Base-by-base conservation (phyloP, 2,113 vertebrate genomes). In the Balaenoptera acutorostrata region DNA sequence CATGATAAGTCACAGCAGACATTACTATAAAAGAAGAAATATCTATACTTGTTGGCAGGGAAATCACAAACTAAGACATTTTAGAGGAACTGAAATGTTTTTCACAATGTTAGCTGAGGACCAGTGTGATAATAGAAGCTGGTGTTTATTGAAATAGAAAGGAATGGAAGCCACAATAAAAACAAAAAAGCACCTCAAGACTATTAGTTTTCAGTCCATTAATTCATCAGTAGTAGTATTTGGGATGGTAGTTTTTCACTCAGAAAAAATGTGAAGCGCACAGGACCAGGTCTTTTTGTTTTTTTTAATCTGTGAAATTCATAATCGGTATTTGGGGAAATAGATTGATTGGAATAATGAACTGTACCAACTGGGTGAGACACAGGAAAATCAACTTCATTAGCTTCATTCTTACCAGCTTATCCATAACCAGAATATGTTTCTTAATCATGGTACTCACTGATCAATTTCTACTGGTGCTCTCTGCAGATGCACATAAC, bases 1-100 rank as follows among this genome's bases (percentile, higher is more conserved):
- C 0, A 52, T 36, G 0, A 18, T n/a, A 57, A 29, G 36, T 12
- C 27, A 31, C 17, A 57, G n/a, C 33, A 69, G 49, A 6, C 0
- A 49, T 69, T 71, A 29, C 15, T 66, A 55, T 39, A 39, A 55
- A 52, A 87, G 13, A 39, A 13, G 23, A 20, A 55, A 71, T 4
- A 55, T 27, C 25, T 20, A 66, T 14, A 39, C 25, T 11, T 55
- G 12, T 44, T 59, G 33, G 18, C 33, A 66, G 52, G n/a, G n/a
- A 52, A 78, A 39, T 66, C 33, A 52, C 2, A 36, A 66, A 78
- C 10, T 14, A 66, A 31, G 11, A 21, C 33, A 39, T 52, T 52
- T 52, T 39, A 66, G n/a, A 78, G 12, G n/a, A 39, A 77, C 1
- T 14, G 1, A 78, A 90, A 39, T 66, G 44, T 2, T 78, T 90